Percentiles rank a stretch among this genome's conserved stretches.
phyloP scores from a whole-genome alignment of 2,797 vertebrate species.

The Dallia pectoralis region DNA sequence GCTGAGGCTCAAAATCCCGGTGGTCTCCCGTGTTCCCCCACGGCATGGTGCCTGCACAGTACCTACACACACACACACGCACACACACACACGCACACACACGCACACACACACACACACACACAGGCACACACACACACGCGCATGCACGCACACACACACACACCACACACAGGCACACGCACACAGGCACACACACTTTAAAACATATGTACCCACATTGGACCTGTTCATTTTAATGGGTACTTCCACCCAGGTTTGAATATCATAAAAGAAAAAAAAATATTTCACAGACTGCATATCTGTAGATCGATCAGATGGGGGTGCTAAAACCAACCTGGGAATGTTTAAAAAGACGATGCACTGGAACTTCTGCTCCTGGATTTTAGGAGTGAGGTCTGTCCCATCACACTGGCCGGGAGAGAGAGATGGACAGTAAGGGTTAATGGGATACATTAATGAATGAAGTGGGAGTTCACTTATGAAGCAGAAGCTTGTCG shows the following conservation, averaged over 20 bases:
- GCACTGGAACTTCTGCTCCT: constrained; percentile 99
- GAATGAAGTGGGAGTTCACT: neutral
- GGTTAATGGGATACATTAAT: neutral
- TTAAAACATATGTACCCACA: too few relatives aligned
- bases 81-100: neutral
- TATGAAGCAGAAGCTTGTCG: neutral
- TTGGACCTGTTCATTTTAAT: too few relatives aligned
- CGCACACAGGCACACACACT: too few relatives aligned
- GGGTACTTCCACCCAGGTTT: too few relatives aligned
- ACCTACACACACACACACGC: constrained; percentile 69
- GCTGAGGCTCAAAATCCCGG: constrained; percentile 97
- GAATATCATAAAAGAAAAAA: too few relatives aligned
- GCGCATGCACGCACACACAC: constrained; percentile 4
- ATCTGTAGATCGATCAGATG: neutral
- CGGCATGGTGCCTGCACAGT: constrained; percentile 99
- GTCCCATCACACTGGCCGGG: constrained; percentile 93
- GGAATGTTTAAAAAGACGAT: constrained; percentile 99
- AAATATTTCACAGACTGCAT: neutral
- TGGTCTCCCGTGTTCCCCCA: constrained; percentile 98
- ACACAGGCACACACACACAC: neutral
- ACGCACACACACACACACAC: neutral
- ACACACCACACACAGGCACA: neutral
- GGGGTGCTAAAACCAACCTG: constrained; percentile 72
- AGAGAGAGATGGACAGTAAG: constrained; percentile 21
- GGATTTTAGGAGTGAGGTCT: constrained; percentile 96